Evolutionary conservation across 2,888 invertebrate species (phyloP).

Genomic region (Plutella xylostella): DNA sequence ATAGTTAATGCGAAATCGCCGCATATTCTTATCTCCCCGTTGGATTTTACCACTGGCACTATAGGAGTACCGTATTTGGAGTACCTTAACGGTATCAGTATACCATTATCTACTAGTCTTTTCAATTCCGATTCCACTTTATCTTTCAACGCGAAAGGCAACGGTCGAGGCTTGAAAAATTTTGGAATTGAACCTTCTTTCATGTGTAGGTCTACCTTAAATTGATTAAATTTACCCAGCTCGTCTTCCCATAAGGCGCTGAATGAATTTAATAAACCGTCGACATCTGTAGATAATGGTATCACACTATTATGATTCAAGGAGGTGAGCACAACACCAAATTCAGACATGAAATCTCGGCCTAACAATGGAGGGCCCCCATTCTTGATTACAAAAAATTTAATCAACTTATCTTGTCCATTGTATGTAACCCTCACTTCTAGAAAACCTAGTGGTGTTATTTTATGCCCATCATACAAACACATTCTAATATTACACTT

Average conservation of each 20-base stretch:
- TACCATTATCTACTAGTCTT: background rate
- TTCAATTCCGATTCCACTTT: background rate
- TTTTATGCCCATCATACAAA: background rate
- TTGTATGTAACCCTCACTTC: background rate
- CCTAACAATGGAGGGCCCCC: background rate
- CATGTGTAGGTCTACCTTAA: background rate
- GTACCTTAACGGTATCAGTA: background rate
- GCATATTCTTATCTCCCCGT: background rate
- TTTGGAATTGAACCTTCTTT: background rate
- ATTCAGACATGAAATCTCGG: background rate
- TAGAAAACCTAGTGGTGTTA: background rate
- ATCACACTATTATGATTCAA: background rate
- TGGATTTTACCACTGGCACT: slow-evolving; percentile 17
- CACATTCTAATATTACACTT: background rate
- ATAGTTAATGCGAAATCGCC: background rate
- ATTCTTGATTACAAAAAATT: background rate
- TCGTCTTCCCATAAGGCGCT: background rate
- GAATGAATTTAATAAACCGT: background rate
- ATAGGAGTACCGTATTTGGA: background rate
- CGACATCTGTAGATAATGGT: background rate
- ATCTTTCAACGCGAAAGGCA: background rate
- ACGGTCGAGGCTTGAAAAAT: background rate
- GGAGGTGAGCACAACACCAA: background rate
- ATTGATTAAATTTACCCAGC: background rate
- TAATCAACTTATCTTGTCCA: background rate